phyloP scores from a whole-genome alignment of 2,113 vertebrate species.

The Stercorarius parasiticus region DNA sequence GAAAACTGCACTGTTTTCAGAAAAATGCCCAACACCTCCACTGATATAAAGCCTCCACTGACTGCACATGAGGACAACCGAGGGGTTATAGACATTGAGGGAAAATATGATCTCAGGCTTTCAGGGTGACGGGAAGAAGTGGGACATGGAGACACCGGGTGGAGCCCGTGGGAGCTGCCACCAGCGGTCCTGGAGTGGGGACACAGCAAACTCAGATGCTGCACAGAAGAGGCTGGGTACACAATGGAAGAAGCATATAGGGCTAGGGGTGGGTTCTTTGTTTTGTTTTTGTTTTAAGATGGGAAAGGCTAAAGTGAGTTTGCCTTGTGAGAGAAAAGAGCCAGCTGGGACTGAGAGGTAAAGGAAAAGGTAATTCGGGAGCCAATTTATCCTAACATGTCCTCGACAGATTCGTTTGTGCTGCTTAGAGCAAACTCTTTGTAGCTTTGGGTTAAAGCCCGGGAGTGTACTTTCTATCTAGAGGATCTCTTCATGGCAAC shows the following conservation, averaged over 20 bases:
- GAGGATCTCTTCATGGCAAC: not conserved
- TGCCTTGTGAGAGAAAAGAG: not conserved
- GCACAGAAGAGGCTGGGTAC: not conserved
- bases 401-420: not conserved
- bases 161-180: not conserved
- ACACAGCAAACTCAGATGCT: not conserved
- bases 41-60: not conserved
- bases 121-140: not conserved
- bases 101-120: not conserved
- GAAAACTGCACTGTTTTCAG: not conserved
- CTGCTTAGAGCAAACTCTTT: not conserved
- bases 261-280: not conserved
- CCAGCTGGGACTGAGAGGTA: not conserved
- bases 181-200: not conserved
- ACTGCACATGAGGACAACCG: not conserved
- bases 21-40: not conserved
- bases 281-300: not conserved
- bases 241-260: not conserved
- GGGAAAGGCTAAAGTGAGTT: not conserved
- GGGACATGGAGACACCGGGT: rapidly evolving
- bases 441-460: not conserved
- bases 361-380: not conserved
- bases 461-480: not conserved
- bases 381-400: not conserved
- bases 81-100: not conserved